Conservation (phyloP, 2,113 vertebrate genomes). For the Dolichotis patagonum region DNA sequence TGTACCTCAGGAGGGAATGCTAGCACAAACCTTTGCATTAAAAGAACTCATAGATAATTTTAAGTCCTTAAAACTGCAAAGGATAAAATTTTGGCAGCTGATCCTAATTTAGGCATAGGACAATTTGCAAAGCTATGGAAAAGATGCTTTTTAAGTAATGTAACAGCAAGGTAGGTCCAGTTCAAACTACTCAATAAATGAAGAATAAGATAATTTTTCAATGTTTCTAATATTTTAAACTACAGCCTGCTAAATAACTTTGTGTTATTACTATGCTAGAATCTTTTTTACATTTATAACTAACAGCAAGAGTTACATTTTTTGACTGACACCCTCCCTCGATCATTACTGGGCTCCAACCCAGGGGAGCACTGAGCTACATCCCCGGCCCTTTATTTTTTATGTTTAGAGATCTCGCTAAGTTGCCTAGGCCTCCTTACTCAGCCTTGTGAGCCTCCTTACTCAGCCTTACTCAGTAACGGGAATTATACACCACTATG, state of each 20-base stretch:
- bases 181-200: neutral
- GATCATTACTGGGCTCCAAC: neutral
- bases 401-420: neutral
- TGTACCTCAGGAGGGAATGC: neutral
- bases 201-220: neutral
- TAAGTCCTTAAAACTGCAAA: neutral
- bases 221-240: neutral
- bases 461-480: neutral
- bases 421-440: neutral
- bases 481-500: neutral
- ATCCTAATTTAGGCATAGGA: neutral
- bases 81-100: neutral
- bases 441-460: neutral
- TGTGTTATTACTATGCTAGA: neutral
- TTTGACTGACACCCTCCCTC: neutral
- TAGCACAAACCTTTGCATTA: neutral
- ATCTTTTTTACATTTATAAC: neutral
- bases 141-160: neutral
- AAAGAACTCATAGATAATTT: neutral
- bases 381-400: neutral
- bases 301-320: neutral
- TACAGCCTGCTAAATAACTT: neutral
- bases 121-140: neutral
- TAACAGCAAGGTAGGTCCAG: too few relatives aligned
- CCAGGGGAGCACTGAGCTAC: neutral